Base-by-base conservation (phyloP, 2,113 vertebrate genomes). In the Chitala chitala region DNA sequence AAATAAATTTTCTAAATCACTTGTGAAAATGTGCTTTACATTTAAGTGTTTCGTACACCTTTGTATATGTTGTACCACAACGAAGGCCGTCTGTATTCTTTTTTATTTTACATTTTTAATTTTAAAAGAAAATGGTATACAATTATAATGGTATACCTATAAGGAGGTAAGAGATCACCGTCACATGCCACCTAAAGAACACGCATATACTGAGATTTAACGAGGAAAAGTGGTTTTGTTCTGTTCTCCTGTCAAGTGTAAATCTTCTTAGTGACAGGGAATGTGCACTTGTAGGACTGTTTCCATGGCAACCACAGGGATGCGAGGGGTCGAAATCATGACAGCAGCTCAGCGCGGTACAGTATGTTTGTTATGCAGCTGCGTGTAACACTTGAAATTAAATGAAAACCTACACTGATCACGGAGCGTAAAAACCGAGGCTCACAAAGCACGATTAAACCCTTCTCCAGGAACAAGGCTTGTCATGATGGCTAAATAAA, bases 251-350 rank as follows among this genome's bases (percentile, higher is more conserved):
- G 55, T 78, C 69, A 26, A 54, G 40, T 54, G 17, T 24, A 50
- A 75, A 76, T 81, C 73, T 33, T 75, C 71, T 78, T 40, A 59
- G 40, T 38, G 55, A 72, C 20, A 36, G 71, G 69, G 73, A 59
- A 73, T 76, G 78, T 77, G 31, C 51, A 73, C 78, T 77, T 73
- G 77, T 78, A 75, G 76, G 80, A 80, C 31, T 65, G 84, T 87
- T 84, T 77, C 85, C 77, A 82, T 87, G 66, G 83, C 72, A 83
- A 86, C 86, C 72, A 2, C 68, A 73, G 75, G 4, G 53, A 70
- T 77, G 77, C 82, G 77, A 80, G 56, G 80, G 73, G 75, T 15
- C 8, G 65, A n/a, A n/a, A 33, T 40, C 51, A 7, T 7, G 22
- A 46, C 29, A 2, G 40, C 44, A 63, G 29, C 29, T 20, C 64